phyloP scores from a whole-genome alignment of 2,888 invertebrate genomes.

The Elegia similella region DNA sequence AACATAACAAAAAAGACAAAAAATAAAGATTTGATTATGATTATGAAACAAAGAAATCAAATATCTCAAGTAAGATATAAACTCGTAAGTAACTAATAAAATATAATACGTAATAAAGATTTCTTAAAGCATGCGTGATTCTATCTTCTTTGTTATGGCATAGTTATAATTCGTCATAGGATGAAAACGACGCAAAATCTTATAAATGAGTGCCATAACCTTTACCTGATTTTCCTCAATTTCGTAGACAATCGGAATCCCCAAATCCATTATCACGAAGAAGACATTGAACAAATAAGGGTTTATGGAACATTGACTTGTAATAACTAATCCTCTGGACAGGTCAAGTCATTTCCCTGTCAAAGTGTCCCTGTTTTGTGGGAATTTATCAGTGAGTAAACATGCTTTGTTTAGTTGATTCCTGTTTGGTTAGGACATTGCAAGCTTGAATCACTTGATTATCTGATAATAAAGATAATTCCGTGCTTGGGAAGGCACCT shows the following conservation, averaged over 20 bases:
- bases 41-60: too few species aligned
- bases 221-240: neutral
- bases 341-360: neutral
- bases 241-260: neutral
- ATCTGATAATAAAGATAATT: too few species aligned
- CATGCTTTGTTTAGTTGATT: too few species aligned
- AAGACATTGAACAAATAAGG: neutral
- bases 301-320: neutral
- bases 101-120: too few species aligned
- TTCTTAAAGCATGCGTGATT: too few species aligned
- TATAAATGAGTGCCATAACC: neutral
- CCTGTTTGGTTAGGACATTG: too few species aligned
- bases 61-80: too few species aligned
- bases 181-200: neutral
- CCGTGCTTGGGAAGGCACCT: too few species aligned
- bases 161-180: neutral
- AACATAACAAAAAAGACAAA: too few species aligned
- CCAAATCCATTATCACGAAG: neutral
- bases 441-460: too few species aligned
- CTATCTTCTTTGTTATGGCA: neutral
- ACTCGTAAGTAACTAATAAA: too few species aligned
- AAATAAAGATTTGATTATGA: too few species aligned
- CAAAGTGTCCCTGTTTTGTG: neutral
- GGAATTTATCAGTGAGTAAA: neutral
- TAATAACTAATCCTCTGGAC: neutral